Evolutionary conservation across 2,888 invertebrate species (phyloP).

Genomic region (Drosophila prolongata): DNA sequence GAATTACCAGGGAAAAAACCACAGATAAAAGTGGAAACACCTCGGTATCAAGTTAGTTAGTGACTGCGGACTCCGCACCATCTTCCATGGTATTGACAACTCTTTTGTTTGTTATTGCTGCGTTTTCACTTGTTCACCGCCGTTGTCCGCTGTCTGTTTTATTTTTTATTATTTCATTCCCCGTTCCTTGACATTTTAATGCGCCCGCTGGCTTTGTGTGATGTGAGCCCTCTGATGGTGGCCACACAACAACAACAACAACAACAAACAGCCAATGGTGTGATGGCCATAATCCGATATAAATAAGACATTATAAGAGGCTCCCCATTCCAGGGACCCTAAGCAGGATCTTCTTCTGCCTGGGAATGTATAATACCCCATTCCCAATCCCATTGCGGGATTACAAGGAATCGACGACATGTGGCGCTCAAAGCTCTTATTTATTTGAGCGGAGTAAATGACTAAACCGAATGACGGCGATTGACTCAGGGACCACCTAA

Average conservation of each 20-base stretch:
- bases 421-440: conserved; percentile 62
- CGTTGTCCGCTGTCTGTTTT: conserved; percentile 39
- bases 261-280: conserved; percentile 63
- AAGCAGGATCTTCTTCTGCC: conserved; percentile 28
- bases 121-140: conserved; percentile 55
- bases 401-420: conserved; percentile 77
- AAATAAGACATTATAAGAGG: conserved; percentile 75
- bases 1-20: conserved; percentile 58
- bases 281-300: conserved; percentile 78
- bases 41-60: conserved; percentile 43
- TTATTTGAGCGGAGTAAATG: conserved; percentile 25
- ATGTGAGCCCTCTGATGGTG: conserved; percentile 65
- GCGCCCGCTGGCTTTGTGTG: conserved; percentile 75
- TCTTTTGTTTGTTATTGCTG: conserved; percentile 73
- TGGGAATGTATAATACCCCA: conserved; percentile 16
- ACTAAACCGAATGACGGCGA: conserved; percentile 10
- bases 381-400: conserved; percentile 32
- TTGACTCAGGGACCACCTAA: conserved; percentile 48
- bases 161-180: conserved; percentile 40
- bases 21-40: conserved; percentile 28
- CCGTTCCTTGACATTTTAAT: conserved; percentile 75
- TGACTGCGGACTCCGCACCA: conserved; percentile 11
- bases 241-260: conserved; percentile 61
- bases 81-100: conserved; percentile 51
- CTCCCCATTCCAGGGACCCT: conserved; percentile 9